Base-by-base conservation (phyloP, 1,140 invertebrate genomes). In the Asobara japonica region DNA sequence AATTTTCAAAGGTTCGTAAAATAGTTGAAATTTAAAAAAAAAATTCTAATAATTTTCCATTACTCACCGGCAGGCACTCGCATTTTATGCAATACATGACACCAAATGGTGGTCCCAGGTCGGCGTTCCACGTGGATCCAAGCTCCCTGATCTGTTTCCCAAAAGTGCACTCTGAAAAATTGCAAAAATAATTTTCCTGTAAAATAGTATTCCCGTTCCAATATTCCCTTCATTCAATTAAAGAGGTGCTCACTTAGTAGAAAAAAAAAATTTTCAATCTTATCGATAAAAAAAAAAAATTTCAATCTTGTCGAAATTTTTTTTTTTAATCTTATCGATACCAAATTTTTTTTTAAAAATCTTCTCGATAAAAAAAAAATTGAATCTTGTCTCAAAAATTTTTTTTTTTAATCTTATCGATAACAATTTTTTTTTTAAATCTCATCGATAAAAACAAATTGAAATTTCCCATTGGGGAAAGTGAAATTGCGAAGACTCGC, bases 31-130 rank as follows among this genome's bases (percentile, higher is more conserved):
- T n/a, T n/a, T n/a, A n/a, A n/a, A n/a, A n/a, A 41, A 25, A 65
- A 38, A 38, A 65, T 36, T 20, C 2, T 33, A 13, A n/a, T 8
- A 65, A 65, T 65, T 4, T 51, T 51, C 22, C 4, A 5, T 51
- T 75, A 93, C 95, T 94, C 91, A 97, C 96, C 89, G 93, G 90
- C 80, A 95, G 89, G 88, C 96, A 97, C 89, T 96, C 93, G 89
- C 96, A 97, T 88, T 93, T 93, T 86, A 97, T 95, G 90, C 96
- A 97, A 87, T 94, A 95, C 91, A 97, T 95, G 48, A 96, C 92
- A 60, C 96, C 96, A 85, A 97, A 96, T 7, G 96, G 96, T 51
- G 94, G 93, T 67, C 95, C 95, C 61, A 97, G 88, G 86, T 97
- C 94, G 22, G 96, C 94, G 82, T 93, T 94, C 96, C 96, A 97